Evolutionary conservation across 2,888 invertebrate species (phyloP).

Genomic region (Drosophila neutralis): DNA sequence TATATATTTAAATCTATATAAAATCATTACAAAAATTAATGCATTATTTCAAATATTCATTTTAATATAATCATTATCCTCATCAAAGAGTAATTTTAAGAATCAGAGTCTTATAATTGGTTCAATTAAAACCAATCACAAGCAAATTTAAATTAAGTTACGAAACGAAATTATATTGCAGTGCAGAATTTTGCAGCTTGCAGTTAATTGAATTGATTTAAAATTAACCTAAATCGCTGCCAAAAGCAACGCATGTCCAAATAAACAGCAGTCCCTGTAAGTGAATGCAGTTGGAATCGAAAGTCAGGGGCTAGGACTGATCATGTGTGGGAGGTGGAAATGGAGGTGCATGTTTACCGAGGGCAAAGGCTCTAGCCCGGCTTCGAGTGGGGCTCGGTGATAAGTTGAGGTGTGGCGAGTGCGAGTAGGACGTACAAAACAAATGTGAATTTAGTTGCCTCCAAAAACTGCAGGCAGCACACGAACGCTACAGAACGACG

Average conservation of each 20-base stretch:
- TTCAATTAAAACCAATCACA: too few relatives aligned
- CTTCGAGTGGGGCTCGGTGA: neutral
- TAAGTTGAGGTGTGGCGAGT: constrained; percentile 6
- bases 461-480: constrained; percentile 57
- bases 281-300: constrained; percentile 6
- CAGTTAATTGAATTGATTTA: constrained; percentile 27
- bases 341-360: neutral
- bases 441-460: constrained; percentile 75
- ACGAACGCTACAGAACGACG: constrained; percentile 23
- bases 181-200: neutral
- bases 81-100: neutral
- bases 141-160: neutral
- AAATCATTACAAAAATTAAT: too few relatives aligned
- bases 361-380: neutral
- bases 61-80: too few relatives aligned
- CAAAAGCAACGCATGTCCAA: constrained; percentile 15
- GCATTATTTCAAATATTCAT: too few relatives aligned
- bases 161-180: neutral
- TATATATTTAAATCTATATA: neutral
- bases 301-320: neutral
- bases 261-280: constrained; percentile 7
- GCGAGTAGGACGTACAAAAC: constrained; percentile 31
- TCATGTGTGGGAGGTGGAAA: neutral
- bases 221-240: constrained; percentile 14
- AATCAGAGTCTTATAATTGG: neutral